A percentile compares a stretch with the other conserved stretches of the same genome.
These are phyloP conservation scores for human DNA, from an alignment of 2,113 vertebrate genomes.

Conservation along the genomic window DNA sequence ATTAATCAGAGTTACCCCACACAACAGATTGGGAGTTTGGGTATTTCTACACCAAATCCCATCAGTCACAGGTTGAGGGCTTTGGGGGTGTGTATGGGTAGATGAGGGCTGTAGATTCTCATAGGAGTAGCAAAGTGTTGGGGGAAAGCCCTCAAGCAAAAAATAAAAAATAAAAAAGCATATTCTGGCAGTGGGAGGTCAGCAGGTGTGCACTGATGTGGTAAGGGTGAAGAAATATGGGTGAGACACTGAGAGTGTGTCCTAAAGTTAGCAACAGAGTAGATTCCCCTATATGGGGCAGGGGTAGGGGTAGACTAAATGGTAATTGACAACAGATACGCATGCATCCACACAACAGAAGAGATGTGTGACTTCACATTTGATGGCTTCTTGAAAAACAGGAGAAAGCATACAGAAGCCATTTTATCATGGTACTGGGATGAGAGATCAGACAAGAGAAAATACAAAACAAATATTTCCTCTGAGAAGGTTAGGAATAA, in stretches of 20 bases:
- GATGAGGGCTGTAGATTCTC: not conserved
- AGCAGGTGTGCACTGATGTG: not conserved
- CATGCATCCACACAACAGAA: not conserved
- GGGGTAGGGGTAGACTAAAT: not conserved
- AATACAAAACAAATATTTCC: not conserved
- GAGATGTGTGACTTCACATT: not conserved
- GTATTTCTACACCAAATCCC: not conserved
- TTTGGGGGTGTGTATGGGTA: not conserved
- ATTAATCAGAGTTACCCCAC: not conserved
- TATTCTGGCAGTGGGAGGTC: not conserved
- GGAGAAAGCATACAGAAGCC: not conserved
- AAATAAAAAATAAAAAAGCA: not conserved
- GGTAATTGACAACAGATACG: not conserved
- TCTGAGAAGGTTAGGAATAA: not conserved
- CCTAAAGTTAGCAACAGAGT: not conserved
- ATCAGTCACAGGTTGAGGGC: not conserved
- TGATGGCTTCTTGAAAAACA: not conserved
- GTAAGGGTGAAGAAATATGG: not conserved
- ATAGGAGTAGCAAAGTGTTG: not conserved
- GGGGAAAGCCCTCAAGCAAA: not conserved
- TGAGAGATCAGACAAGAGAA: not conserved
- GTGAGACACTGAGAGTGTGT: not conserved
- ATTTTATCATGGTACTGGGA: not conserved
- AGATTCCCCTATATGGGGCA: not conserved
- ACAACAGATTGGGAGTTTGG: not conserved